These are phyloP conservation scores for Sebastes fasciatus DNA, from an alignment of 2,113 vertebrate genomes.

Conservation along the genomic window DNA sequence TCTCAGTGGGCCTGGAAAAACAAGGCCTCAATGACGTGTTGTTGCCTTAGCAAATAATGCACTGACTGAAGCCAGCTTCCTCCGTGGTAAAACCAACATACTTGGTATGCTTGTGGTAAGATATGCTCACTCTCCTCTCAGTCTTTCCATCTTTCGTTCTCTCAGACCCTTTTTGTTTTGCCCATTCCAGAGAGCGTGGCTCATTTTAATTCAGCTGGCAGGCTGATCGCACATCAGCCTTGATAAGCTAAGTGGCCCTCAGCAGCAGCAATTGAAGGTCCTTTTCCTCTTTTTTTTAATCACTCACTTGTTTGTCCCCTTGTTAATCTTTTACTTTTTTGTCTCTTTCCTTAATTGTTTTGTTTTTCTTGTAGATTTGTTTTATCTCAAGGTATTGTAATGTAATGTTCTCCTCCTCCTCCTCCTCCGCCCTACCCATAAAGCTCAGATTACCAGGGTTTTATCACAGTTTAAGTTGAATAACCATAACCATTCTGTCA, in stretches of 20 bases:
- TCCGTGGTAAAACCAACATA: conserved; percentile 55
- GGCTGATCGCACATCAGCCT: conserved; percentile 72
- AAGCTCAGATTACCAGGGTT: conserved; percentile 74
- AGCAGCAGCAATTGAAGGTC: conserved; percentile 69
- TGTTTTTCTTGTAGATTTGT: conserved; percentile 51
- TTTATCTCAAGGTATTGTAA: conserved; percentile 67
- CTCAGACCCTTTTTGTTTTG: conserved; percentile 63
- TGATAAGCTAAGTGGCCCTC: conserved; percentile 78
- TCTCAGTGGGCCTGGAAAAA: conserved; percentile 49
- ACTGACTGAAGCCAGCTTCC: conserved; percentile 42
- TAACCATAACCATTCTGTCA: conserved; percentile 55
- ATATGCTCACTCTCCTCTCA: conserved; percentile 42
- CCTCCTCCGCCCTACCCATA: conserved; percentile 50
- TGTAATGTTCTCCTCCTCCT: conserved; percentile 43
- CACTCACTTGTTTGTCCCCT: conserved; percentile 59
- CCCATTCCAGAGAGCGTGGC: conserved; percentile 57
- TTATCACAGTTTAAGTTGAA: conserved; percentile 71
- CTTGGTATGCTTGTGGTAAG: conserved; percentile 70
- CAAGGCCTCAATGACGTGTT: conserved; percentile 55
- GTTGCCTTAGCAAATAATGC: conserved; percentile 61
- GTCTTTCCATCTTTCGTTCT: conserved; percentile 46
- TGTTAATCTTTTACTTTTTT: conserved; percentile 53
- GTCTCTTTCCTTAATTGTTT: conserved; percentile 49
- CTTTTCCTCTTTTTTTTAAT: conserved; percentile 66
- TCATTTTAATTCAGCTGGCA: conserved; percentile 79